A percentile compares a stretch with the other conserved stretches of the same genome.
phyloP scores from a whole-genome alignment of 2,888 invertebrate genomes.

The Drosophila tanythrix region DNA sequence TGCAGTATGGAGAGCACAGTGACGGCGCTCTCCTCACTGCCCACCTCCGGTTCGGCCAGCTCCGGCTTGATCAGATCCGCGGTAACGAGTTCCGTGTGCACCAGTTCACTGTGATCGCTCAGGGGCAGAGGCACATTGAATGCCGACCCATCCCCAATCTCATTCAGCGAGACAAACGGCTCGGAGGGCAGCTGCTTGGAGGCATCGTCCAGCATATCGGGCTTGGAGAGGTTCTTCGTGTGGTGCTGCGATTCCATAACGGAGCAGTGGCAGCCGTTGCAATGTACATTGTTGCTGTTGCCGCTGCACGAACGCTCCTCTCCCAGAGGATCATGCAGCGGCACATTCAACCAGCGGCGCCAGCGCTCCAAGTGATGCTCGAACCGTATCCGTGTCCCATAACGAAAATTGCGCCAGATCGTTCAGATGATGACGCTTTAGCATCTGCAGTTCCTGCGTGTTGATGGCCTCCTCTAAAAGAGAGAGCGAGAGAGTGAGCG shows the following conservation, averaged over 20 bases:
- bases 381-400: constrained; percentile 80
- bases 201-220: constrained; percentile 43
- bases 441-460: constrained; percentile 76
- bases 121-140: constrained; percentile 46
- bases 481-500: neutral
- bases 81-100: constrained; percentile 33
- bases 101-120: constrained; percentile 36
- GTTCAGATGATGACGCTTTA: constrained; percentile 71
- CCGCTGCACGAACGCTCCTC: constrained; percentile 3
- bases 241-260: neutral
- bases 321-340: constrained; percentile 51
- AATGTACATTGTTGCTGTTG: constrained; percentile 36
- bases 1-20: constrained; percentile 69
- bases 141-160: constrained; percentile 26
- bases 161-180: constrained; percentile 58
- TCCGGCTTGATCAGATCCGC: constrained; percentile 42
- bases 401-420: constrained; percentile 65
- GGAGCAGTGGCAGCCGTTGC: constrained; percentile 59
- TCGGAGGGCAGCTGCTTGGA: constrained; percentile 54
- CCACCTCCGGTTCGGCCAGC: constrained; percentile 26
- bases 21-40: constrained; percentile 44
- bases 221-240: constrained; percentile 31
- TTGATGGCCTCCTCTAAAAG: constrained; percentile 74
- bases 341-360: constrained; percentile 76
- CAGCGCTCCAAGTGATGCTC: constrained; percentile 78